Conservation (phyloP, 1,140 invertebrate genomes). For the Mamestra configurata region DNA sequence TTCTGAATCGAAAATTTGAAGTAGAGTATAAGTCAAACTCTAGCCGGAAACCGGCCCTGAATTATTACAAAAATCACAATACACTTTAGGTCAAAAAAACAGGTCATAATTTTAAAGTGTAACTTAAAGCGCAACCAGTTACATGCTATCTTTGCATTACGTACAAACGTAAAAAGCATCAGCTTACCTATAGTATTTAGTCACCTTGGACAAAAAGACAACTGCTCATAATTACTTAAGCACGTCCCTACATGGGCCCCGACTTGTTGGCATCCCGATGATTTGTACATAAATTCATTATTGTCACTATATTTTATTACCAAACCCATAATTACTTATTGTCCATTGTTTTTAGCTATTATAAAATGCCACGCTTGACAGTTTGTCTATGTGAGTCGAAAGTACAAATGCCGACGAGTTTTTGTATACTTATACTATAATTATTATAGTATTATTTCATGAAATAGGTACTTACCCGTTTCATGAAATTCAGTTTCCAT, state of each 20-base stretch:
- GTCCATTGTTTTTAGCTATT: conserved; percentile 49
- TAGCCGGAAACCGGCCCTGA: no score
- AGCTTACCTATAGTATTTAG: conserved; percentile 56
- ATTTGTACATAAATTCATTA: conserved; percentile 74
- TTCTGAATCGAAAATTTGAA: no score
- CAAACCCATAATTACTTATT: conserved; percentile 53
- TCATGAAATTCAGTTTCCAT: conserved; percentile 4
- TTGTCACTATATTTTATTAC: conserved; percentile 50
- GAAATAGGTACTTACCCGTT: no score
- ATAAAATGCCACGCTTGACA: conserved; percentile 48
- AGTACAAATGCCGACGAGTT: background rate
- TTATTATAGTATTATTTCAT: no score
- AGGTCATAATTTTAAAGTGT: background rate
- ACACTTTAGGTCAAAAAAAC: background rate
- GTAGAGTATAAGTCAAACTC: no score
- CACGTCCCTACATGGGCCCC: conserved; percentile 63
- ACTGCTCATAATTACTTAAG: conserved; percentile 68
- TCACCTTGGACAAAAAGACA: conserved; percentile 65
- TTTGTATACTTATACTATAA: no score
- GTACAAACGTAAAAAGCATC: conserved; percentile 40
- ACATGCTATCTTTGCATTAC: conserved; percentile 24
- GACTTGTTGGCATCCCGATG: conserved; percentile 70
- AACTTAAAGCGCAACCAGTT: background rate
- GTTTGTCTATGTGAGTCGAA: conserved; percentile 28
- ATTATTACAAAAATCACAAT: no score